Evolutionary conservation across 2,113 vertebrate genomes (phyloP), one percentile per base, ranked within the genome.

Genomic region (Micronycteris hirsuta): DNA sequence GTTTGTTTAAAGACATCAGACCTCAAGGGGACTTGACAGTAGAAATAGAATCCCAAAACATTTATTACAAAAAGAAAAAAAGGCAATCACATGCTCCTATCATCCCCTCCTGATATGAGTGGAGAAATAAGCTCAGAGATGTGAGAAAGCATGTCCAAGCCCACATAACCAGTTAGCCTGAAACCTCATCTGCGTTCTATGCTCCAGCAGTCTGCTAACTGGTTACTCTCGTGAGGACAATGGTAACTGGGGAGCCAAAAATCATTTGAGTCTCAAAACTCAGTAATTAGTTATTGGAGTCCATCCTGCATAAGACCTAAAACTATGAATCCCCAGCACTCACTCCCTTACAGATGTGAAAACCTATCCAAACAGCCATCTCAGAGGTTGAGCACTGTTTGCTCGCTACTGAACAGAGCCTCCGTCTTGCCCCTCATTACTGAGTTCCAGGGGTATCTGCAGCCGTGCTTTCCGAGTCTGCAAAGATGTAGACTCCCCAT

Each of bases 61-160:
- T 94, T 86, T 93, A 89, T 89, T 87, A 15, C 58, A 89, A 26
- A 28, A 28, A 82, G 76, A 78, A 86, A 93, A 65, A 45, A 26
- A 54, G 9, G 56, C 65, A 19, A 73, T 61, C 47, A 33, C 22
- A 31, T 38, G 19, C 43, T 58, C n/a, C 33, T n/a, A n/a, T n/a
- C 31, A 17, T 54, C 17, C 28, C 71, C 38, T 82, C 10, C 33
- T 71, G 45, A 19, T 16, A 54, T 8, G 47, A 63, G 33, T 38
- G 45, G 49, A 68, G 49, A 80, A n/a, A 47, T 15, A 67, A 82
- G 12, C 13, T 77, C 4, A 5, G 24, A 58, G 49, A 77, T n/a
- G 24, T 85, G 8, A 36, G 31, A 74, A 47, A 24, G 4, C 38
- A 74, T 38, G 22, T 20, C 8, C 36, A 22, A 22, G 12, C 33